These are phyloP conservation scores for Hypocryptadius cinnamomeus DNA, from an alignment of 2,113 vertebrate species.

Conservation along the genomic window DNA sequence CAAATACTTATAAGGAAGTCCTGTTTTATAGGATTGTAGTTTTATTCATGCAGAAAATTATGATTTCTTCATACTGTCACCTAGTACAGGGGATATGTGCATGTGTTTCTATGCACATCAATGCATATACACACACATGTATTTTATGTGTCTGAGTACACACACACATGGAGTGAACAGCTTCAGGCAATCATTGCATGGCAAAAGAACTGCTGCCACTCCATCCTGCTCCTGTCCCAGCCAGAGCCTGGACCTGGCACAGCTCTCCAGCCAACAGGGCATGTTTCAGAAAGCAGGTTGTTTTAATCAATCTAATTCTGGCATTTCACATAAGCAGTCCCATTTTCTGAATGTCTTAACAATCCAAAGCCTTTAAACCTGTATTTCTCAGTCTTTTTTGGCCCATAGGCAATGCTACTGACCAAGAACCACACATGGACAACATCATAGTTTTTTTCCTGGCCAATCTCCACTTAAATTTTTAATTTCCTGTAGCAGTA, in stretches of 20 bases:
- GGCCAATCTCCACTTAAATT: not conserved
- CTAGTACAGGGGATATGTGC: not conserved
- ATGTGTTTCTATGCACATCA: not conserved
- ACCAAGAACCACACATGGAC: not conserved
- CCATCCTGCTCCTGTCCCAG: not conserved
- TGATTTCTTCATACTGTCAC: not conserved
- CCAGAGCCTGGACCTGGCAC: not conserved
- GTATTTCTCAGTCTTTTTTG: not conserved
- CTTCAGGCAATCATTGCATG: not conserved
- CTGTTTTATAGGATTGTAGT: not conserved
- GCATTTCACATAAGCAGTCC: not conserved
- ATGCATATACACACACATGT: fast-evolving
- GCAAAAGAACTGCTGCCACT: not conserved
- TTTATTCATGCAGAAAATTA: not conserved
- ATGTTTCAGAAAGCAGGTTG: not conserved
- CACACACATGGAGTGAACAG: not conserved
- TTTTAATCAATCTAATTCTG: not conserved
- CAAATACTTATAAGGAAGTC: not conserved
- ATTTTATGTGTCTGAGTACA: not conserved
- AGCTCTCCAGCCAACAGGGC: not conserved
- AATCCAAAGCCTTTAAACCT: not conserved
- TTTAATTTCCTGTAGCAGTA: slow-evolving; percentile 1
- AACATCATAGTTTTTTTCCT: not conserved
- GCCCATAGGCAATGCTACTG: not conserved
- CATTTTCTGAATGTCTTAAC: not conserved